Base-by-base conservation (phyloP, 2,888 invertebrate genomes). In the Altica lythri region DNA sequence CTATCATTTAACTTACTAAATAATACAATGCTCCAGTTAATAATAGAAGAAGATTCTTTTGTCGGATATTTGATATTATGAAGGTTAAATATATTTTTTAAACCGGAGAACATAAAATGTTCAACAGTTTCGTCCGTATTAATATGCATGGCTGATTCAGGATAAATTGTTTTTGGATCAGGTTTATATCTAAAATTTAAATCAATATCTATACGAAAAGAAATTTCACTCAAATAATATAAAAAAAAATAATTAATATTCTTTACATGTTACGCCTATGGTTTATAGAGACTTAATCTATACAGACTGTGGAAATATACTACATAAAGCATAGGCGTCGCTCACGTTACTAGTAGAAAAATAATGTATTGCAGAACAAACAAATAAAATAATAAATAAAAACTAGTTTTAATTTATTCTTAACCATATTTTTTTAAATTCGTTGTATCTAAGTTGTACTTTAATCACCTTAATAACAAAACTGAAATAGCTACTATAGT, bases 401-500 rank as follows among this genome's bases (percentile, higher is more conserved):
- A n/a, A n/a, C n/a, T n/a, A n/a, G n/a, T n/a, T n/a, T n/a, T n/a
- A n/a, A n/a, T n/a, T n/a, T n/a, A n/a, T n/a, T n/a, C n/a, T n/a
- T n/a, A n/a, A n/a, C n/a, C n/a, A n/a, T n/a, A n/a, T n/a, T n/a
- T n/a, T n/a, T n/a, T n/a, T n/a, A n/a, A n/a, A n/a, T n/a, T n/a
- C n/a, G n/a, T n/a, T n/a, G n/a, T n/a, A n/a, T n/a, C n/a, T n/a
- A n/a, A n/a, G n/a, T n/a, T n/a, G n/a, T n/a, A 34, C 13, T 34
- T 35, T 34, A 27, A 19, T 67, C 81, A 95, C 82, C 95, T 87
- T 22, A 95, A 80, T 46, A 96, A 85, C 5, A 95, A 81, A 1
- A 96, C 93, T 66, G 92, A 91, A 52, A 92, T 85, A 1, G 94
- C 92, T 1, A 96, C 95, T 61, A 95, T 93, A 1, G 93, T 91